Evolutionary conservation across 1,140 invertebrate species (phyloP).

Genomic region (Lamellibrachia luymesi): DNA sequence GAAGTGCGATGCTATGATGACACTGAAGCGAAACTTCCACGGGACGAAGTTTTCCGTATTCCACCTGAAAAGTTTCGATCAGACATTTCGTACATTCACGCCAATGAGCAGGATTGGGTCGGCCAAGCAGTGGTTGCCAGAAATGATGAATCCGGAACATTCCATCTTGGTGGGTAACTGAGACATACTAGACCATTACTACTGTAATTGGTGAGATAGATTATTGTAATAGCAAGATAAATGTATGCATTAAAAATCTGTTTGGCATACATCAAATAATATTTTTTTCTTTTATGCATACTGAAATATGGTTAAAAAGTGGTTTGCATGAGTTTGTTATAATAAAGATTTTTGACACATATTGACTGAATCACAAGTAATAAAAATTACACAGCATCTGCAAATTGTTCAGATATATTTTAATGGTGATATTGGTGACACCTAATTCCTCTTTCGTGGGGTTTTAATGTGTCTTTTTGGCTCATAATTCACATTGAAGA

Average conservation of each 20-base stretch:
- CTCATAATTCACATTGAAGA: too few relatives aligned
- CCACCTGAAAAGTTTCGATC: conserved; percentile 38
- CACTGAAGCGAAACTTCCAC: conserved; percentile 26
- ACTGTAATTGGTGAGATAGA: not conserved
- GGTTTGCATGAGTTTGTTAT: too few relatives aligned
- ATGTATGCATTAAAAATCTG: too few relatives aligned
- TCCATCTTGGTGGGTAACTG: conserved; percentile 37
- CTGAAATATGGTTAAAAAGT: too few relatives aligned
- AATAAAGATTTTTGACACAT: too few relatives aligned
- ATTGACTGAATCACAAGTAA: too few relatives aligned
- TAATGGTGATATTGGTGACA: not conserved
- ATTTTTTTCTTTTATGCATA: too few relatives aligned
- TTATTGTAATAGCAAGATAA: too few relatives aligned
- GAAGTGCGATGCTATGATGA: conserved; percentile 44
- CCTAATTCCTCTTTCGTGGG: not conserved
- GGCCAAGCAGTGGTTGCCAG: conserved; percentile 44
- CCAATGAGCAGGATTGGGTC: conserved; percentile 37
- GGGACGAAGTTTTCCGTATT: conserved; percentile 40
- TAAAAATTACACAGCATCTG: too few relatives aligned
- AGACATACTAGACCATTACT: not conserved
- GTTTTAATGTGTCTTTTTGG: too few relatives aligned
- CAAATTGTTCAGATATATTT: too few relatives aligned
- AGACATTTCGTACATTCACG: conserved; percentile 41
- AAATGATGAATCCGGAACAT: conserved; percentile 40
- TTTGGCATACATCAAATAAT: too few relatives aligned